Conservation (phyloP, 2,113 vertebrate genomes). For the Struthio camelus region DNA sequence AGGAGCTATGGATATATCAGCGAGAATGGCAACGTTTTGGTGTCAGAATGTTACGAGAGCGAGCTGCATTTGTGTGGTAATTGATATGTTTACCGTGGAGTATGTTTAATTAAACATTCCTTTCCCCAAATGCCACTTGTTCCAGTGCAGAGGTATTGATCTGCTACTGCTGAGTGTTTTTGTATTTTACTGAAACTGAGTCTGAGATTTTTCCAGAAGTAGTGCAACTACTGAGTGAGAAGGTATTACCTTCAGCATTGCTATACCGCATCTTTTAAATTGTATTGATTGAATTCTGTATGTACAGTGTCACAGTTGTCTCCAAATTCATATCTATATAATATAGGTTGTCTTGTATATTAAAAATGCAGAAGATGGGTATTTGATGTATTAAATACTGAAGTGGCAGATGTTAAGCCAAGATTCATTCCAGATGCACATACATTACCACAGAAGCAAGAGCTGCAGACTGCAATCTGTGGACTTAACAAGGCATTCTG, state of each 20-base stretch:
- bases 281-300: not conserved
- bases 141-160: not conserved
- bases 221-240: not conserved
- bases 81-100: not conserved
- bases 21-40: conserved; percentile 96
- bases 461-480: not conserved
- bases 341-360: not conserved
- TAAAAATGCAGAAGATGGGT: not conserved
- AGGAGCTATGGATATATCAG: conserved; percentile 97
- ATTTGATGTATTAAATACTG: not conserved
- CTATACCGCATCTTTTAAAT: not conserved
- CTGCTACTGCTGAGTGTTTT: not conserved
- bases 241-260: not conserved
- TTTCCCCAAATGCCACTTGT: not conserved
- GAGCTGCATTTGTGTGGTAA: conserved; percentile 96
- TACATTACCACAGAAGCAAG: not conserved
- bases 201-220: not conserved
- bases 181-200: not conserved
- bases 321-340: not conserved
- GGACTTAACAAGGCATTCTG: not conserved
- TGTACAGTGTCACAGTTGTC: not conserved
- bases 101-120: not conserved
- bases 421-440: not conserved
- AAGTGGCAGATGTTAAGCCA: not conserved
- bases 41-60: conserved; percentile 91